A percentile compares a stretch with the other conserved stretches of the same genome.
Evolutionary conservation across 1,140 invertebrate species (phyloP).

Genomic region (Lanistes nyassanus): DNA sequence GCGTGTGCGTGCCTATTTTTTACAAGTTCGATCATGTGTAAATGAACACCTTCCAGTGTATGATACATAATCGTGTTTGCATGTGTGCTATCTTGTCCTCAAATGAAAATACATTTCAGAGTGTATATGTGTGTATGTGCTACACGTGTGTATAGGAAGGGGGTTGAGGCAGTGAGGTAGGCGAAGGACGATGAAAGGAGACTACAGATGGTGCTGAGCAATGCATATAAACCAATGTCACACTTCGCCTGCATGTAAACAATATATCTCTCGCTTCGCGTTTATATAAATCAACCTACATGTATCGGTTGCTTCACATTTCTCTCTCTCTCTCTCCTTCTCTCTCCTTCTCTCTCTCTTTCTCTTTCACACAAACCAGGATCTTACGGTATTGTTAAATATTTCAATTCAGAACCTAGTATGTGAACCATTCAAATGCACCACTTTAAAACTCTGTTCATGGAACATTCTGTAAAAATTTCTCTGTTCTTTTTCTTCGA

Average conservation of each 20-base stretch:
- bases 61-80: background rate
- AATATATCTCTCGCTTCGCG: background rate
- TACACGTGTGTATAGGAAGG: background rate
- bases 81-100: background rate
- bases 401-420: too few relatives aligned
- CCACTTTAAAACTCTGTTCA: too few relatives aligned
- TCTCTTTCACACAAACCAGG: background rate
- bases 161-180: background rate
- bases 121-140: too few relatives aligned
- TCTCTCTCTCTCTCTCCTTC: conserved; percentile 13
- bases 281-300: background rate
- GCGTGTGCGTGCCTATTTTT: background rate
- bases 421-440: too few relatives aligned
- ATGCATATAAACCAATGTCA: background rate
- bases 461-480: too few relatives aligned
- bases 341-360: conserved; percentile 12
- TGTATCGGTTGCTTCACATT: background rate
- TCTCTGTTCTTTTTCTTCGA: too few relatives aligned
- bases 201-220: too few relatives aligned
- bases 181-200: background rate
- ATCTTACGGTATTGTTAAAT: too few relatives aligned
- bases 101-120: background rate
- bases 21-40: background rate
- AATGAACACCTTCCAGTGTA: background rate
- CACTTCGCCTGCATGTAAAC: too few relatives aligned